A percentile compares a stretch with the other conserved stretches of the same genome.
Conservation (phyloP, 2,113 vertebrate species). For the Laticauda laticaudata region DNA sequence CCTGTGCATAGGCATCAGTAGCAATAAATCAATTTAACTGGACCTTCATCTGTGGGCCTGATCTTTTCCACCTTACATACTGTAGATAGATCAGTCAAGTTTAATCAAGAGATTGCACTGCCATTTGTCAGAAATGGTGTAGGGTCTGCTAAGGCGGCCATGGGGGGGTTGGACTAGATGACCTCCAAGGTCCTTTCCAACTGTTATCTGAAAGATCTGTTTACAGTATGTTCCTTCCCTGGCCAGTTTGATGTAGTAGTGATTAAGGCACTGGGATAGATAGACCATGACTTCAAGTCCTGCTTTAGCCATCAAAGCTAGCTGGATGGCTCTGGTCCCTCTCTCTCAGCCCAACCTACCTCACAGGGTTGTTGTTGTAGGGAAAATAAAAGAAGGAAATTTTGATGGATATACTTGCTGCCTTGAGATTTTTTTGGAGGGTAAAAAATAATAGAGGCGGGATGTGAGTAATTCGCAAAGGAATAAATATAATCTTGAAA, state of each 20-base stretch:
- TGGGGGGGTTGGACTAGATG: no score
- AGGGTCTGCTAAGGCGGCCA: no score
- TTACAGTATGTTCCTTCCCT: background rate
- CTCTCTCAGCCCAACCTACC: no score
- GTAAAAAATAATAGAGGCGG: no score
- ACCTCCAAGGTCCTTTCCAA: no score
- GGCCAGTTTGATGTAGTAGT: background rate
- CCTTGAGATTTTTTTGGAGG: no score
- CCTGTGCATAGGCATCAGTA: background rate
- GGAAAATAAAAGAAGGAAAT: no score
- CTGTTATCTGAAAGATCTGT: no score
- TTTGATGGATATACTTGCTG: no score
- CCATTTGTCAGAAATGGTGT: no score
- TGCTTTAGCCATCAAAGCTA: background rate
- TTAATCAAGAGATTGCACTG: no score
- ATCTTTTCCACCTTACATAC: background rate
- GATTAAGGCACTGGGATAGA: background rate
- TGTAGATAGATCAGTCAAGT: background rate
- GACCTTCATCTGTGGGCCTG: background rate
- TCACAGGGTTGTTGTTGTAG: background rate
- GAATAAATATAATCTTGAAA: background rate
- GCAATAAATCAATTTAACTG: background rate
- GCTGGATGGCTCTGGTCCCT: background rate
- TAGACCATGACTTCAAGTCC: background rate
- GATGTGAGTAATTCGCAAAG: no score